Conservation (phyloP, 1,140 invertebrate species). For the Drosophila punjabiensis region DNA sequence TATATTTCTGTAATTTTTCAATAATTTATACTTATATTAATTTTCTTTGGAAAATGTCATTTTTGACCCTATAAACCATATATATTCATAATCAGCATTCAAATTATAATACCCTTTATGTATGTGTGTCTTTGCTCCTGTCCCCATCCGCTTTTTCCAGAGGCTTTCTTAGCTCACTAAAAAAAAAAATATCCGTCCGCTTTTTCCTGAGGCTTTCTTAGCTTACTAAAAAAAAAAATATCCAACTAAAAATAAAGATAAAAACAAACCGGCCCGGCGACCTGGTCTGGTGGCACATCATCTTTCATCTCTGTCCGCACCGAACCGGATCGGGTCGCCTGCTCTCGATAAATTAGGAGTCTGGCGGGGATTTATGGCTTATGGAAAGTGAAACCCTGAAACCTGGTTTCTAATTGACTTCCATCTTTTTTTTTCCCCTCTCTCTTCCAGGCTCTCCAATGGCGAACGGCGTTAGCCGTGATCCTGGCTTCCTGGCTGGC, state of each 20-base stretch:
- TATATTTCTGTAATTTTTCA: no score
- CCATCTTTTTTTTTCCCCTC: neutral
- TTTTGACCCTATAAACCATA: no score
- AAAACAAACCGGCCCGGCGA: slow-evolving; percentile 25
- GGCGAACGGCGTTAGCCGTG: slow-evolving; percentile 26
- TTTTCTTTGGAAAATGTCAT: no score
- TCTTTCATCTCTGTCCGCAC: slow-evolving; percentile 19
- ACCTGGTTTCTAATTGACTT: slow-evolving; percentile 32
- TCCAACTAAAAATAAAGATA: neutral
- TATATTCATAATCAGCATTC: no score
- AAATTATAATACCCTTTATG: no score
- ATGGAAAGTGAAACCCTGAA: slow-evolving; percentile 71
- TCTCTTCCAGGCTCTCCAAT: slow-evolving; percentile 42
- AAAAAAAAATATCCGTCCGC: no score
- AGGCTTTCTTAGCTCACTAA: no score
- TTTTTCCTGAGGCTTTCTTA: no score
- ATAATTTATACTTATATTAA: no score
- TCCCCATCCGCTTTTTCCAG: no score
- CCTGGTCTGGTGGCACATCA: slow-evolving; percentile 16
- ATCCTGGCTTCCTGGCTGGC: slow-evolving; percentile 37
- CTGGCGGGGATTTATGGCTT: slow-evolving; percentile 55
- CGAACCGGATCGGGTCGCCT: slow-evolving; percentile 60
- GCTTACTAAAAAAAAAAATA: no score
- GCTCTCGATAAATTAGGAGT: slow-evolving; percentile 60
- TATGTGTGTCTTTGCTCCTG: no score